A percentile compares a stretch with the other conserved stretches of the same genome.
phyloP scores from a whole-genome alignment of 2,888 invertebrate genomes.

The Polylopha cassiicola region DNA sequence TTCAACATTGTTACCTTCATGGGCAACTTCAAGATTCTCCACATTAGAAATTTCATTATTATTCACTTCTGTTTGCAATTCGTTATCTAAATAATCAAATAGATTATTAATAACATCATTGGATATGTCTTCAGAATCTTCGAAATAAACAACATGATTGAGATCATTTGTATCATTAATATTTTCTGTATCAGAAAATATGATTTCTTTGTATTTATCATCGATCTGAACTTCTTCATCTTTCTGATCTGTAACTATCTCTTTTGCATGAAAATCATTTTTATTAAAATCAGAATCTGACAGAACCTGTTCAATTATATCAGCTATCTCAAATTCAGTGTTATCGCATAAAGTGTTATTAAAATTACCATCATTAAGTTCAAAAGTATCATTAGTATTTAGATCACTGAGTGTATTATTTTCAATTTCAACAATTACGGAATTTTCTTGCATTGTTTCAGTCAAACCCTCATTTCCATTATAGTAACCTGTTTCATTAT shows the following conservation, averaged over 20 bases:
- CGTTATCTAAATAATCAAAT: slow-evolving; percentile 13
- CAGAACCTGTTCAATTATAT: too few species aligned
- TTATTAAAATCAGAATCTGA: too few species aligned
- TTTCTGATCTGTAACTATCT: too few species aligned
- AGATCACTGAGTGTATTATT: not conserved
- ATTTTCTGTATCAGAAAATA: too few species aligned
- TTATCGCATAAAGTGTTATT: not conserved
- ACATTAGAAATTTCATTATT: too few species aligned
- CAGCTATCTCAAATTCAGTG: too few species aligned
- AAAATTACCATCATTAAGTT: not conserved
- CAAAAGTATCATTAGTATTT: not conserved
- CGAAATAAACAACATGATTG: too few species aligned
- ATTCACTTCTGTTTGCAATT: not conserved
- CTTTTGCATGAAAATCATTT: too few species aligned
- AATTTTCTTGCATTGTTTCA: not conserved
- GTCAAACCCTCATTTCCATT: not conserved
- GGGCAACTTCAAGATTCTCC: not conserved
- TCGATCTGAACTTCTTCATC: too few species aligned
- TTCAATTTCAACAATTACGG: not conserved
- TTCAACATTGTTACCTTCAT: not conserved
- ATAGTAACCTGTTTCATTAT: not conserved
- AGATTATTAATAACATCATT: slow-evolving; percentile 1
- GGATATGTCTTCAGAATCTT: not conserved
- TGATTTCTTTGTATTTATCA: too few species aligned
- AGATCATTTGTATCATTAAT: too few species aligned